Conservation (phyloP, 2,797 vertebrate species). For the Gymnodraco acuticeps region DNA sequence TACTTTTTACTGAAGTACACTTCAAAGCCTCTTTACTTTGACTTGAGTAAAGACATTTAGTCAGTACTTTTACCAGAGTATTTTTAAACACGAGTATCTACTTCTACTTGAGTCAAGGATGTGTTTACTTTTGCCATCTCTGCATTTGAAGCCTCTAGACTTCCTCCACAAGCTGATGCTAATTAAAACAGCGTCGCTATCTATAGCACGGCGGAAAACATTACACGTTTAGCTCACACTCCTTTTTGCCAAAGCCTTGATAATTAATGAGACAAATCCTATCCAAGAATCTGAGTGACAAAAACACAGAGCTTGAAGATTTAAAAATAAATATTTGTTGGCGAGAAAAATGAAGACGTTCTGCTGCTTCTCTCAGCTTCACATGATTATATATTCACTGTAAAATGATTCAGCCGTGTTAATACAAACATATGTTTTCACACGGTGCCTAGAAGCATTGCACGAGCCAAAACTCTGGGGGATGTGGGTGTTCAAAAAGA, state of each 20-base stretch:
- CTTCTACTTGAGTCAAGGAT: no score
- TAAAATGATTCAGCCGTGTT: not conserved
- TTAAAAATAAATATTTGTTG: not conserved
- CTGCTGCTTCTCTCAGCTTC: not conserved
- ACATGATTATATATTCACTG: slow-evolving; percentile 2
- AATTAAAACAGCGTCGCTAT: not conserved
- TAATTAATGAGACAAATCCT: not conserved
- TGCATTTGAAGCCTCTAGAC: not conserved
- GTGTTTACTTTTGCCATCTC: no score
- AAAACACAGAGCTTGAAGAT: not conserved
- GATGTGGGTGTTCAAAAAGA: no score
- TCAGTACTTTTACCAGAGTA: no score
- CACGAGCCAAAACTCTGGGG: no score
- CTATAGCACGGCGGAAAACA: slow-evolving; percentile 7
- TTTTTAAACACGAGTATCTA: no score
- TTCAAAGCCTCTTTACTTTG: no score
- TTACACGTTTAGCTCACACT: slow-evolving; percentile 25
- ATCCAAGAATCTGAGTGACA: not conserved
- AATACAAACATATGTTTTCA: not conserved
- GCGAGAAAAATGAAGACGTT: not conserved
- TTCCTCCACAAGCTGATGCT: not conserved
- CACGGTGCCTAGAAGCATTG: no score
- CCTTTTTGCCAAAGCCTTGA: not conserved
- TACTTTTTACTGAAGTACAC: no score
- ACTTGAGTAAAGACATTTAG: no score